phyloP scores from a whole-genome alignment of 2,113 vertebrate species.

The Chamaetylas fuelleborni region DNA sequence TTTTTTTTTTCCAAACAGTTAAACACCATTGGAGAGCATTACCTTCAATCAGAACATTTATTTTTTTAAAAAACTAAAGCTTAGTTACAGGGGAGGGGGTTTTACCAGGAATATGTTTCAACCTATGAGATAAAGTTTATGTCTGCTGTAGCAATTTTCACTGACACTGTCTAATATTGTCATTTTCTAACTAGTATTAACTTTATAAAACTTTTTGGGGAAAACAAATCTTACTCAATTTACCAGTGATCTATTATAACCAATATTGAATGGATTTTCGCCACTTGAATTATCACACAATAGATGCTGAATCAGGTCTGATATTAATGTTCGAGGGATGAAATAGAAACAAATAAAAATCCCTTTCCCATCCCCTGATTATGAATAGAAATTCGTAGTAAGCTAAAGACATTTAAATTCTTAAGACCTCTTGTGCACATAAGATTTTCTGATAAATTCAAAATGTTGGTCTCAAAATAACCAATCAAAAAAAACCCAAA shows the following conservation, averaged over 20 bases:
- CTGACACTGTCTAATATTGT: background rate
- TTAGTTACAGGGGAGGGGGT: background rate
- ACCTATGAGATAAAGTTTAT: background rate
- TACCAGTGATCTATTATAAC: background rate
- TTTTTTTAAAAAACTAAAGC: background rate
- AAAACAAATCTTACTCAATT: background rate
- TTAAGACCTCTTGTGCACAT: background rate
- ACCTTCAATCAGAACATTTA: background rate
- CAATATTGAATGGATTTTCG: background rate
- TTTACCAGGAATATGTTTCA: background rate
- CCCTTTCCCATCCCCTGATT: background rate
- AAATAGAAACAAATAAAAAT: background rate
- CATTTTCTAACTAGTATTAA: background rate
- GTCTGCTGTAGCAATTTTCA: background rate
- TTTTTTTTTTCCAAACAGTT: background rate
- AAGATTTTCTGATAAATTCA: background rate
- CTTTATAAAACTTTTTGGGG: background rate
- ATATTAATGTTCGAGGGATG: background rate
- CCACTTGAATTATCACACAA: background rate
- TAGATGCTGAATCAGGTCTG: background rate
- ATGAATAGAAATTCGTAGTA: background rate
- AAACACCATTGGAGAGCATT: background rate
- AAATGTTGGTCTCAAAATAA: background rate
- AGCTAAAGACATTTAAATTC: background rate
- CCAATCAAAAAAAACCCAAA: background rate